Evolutionary conservation across 2,888 invertebrate genomes (phyloP).

Genomic region (Stenolophus ochropezus): DNA sequence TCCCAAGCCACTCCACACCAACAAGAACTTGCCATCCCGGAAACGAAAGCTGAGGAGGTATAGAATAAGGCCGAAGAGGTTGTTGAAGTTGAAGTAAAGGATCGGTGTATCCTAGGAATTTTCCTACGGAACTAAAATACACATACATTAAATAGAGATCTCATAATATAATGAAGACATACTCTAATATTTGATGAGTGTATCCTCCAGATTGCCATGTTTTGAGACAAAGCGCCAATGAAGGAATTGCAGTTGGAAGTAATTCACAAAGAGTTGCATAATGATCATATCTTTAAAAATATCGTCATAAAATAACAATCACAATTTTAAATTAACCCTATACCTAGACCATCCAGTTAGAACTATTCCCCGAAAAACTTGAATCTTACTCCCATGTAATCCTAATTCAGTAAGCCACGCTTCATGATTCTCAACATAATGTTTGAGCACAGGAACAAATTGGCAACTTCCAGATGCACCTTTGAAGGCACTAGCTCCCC

Average conservation of each 20-base stretch:
- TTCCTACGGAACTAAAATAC: constrained; percentile 69
- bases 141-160: too few species aligned
- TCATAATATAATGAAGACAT: too few species aligned
- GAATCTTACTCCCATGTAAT: constrained; percentile 73
- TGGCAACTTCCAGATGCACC: constrained; percentile 88
- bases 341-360: constrained; percentile 86
- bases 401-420: constrained; percentile 80
- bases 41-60: constrained; percentile 74
- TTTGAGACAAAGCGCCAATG: constrained; percentile 78
- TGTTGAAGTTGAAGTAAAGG: constrained; percentile 70
- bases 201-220: constrained; percentile 75
- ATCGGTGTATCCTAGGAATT: constrained; percentile 72
- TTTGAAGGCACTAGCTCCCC: constrained; percentile 90
- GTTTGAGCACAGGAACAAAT: constrained; percentile 79
- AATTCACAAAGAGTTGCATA: constrained; percentile 83
- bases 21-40: constrained; percentile 73
- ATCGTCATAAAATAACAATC: background rate
- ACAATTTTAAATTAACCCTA: background rate
- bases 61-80: constrained; percentile 71
- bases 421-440: constrained; percentile 86
- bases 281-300: constrained; percentile 79
- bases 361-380: constrained; percentile 79
- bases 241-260: constrained; percentile 79
- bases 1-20: constrained; percentile 75
- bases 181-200: constrained; percentile 71